phyloP scores from a whole-genome alignment of 2,888 invertebrate species.

The Sinodicranocentrus sp. region DNA sequence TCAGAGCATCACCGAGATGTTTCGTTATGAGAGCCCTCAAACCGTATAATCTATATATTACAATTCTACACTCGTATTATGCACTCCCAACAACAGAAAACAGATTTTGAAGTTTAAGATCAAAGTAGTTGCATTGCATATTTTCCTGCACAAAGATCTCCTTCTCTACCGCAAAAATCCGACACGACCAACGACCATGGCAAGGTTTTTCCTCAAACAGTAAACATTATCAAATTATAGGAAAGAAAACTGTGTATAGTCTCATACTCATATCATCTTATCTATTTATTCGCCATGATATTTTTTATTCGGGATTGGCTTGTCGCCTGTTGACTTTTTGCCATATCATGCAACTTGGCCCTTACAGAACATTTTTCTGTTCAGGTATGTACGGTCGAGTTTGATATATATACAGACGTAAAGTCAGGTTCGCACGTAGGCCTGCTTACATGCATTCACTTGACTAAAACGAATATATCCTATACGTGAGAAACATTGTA shows the following conservation, averaged over 20 bases:
- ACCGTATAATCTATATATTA: too few species aligned
- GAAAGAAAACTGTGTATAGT: constrained; percentile 23
- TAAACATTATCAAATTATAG: constrained; percentile 16
- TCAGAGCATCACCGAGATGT: neutral
- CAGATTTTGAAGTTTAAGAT: constrained; percentile 45
- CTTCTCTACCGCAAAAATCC: neutral
- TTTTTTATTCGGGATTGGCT: constrained; percentile 36
- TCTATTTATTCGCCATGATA: neutral
- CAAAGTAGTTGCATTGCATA: constrained; percentile 30
- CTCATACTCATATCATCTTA: constrained; percentile 1
- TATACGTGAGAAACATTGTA: constrained; percentile 54
- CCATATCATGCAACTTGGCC: constrained; percentile 31
- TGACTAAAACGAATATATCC: constrained; percentile 9
- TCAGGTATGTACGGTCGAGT: neutral
- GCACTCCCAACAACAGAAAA: neutral
- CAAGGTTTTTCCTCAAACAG: constrained; percentile 8
- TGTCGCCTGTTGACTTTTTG: constrained; percentile 57
- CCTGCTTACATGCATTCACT: constrained; percentile 25
- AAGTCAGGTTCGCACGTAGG: neutral
- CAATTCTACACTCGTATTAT: too few species aligned
- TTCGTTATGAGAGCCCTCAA: too few species aligned
- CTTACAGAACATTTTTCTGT: neutral
- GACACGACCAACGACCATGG: neutral
- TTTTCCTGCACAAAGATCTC: neutral
- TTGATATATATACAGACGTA: too few species aligned